These are phyloP conservation scores for Rutilus rutilus DNA, from an alignment of 2,113 vertebrate species.

Conservation along the genomic window DNA sequence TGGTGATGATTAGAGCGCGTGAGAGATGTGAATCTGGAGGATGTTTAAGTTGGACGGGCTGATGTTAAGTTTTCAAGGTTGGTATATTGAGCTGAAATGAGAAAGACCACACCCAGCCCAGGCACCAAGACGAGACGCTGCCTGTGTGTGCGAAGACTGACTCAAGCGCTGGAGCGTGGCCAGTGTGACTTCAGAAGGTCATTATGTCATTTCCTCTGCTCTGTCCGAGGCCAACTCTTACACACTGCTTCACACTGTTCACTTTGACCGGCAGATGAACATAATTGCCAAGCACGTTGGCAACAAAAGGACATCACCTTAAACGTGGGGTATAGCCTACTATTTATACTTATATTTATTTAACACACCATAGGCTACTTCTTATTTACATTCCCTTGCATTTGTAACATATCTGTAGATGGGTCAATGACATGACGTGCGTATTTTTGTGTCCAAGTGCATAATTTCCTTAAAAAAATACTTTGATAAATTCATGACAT, in stretches of 20 bases:
- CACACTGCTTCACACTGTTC: neutral
- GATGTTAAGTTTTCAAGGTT: neutral
- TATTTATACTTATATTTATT: too few relatives aligned
- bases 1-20: neutral
- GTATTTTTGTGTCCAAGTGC: too few relatives aligned
- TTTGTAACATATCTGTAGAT: too few relatives aligned
- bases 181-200: constrained; percentile 1
- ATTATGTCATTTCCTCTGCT: constrained; percentile 40
- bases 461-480: too few relatives aligned
- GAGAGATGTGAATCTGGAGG: neutral
- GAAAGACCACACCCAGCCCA: constrained; percentile 29
- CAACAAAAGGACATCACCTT: neutral
- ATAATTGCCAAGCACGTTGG: neutral
- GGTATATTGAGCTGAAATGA: neutral
- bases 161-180: constrained; percentile 10
- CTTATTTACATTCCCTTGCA: too few relatives aligned
- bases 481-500: too few relatives aligned
- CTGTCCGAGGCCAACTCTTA: neutral
- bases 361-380: too few relatives aligned
- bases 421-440: too few relatives aligned
- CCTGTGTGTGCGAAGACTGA: neutral
- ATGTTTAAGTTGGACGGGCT: neutral
- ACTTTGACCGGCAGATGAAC: neutral
- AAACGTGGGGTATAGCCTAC: neutral
- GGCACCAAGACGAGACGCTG: constrained; percentile 20